Evolutionary conservation across 2,888 invertebrate species (phyloP).

Genomic region (Cephus pulcher): DNA sequence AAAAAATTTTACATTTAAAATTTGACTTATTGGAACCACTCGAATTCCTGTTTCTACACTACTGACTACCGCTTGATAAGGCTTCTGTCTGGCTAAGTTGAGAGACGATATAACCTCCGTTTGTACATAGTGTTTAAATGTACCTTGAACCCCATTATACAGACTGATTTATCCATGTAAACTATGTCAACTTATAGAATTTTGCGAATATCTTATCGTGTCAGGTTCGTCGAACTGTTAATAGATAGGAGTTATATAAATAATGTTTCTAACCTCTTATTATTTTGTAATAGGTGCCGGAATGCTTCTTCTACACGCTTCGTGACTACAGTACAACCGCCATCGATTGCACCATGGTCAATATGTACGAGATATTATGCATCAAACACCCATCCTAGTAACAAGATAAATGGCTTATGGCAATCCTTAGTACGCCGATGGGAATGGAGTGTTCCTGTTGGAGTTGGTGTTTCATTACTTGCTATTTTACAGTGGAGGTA

Average conservation of each 20-base stretch:
- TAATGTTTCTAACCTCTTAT: constrained; percentile 1
- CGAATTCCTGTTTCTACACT: background rate
- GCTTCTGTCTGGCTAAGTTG: background rate
- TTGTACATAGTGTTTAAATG: background rate
- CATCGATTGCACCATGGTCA: constrained; percentile 2
- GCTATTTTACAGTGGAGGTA: constrained; percentile 52
- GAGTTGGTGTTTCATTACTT: constrained; percentile 51
- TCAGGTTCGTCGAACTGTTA: constrained; percentile 23
- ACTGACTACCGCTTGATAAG: background rate
- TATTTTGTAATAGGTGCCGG: background rate
- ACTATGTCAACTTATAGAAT: constrained; percentile 40
- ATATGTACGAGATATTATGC: constrained; percentile 26
- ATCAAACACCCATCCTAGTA: constrained; percentile 24
- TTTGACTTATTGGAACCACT: background rate
- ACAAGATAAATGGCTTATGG: constrained; percentile 31
- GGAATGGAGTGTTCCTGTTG: constrained; percentile 49
- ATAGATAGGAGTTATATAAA: background rate
- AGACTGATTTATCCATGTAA: constrained; percentile 18
- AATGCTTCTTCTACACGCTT: background rate
- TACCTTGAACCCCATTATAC: constrained; percentile 8
- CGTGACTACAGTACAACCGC: background rate
- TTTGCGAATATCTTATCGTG: constrained; percentile 24
- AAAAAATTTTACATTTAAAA: background rate
- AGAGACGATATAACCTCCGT: background rate
- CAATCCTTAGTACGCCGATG: constrained; percentile 38